Percentiles rank a stretch among this genome's conserved stretches.
Evolutionary conservation across 2,797 vertebrate genomes (phyloP).

Genomic region (Oreochromis mossambicus): DNA sequence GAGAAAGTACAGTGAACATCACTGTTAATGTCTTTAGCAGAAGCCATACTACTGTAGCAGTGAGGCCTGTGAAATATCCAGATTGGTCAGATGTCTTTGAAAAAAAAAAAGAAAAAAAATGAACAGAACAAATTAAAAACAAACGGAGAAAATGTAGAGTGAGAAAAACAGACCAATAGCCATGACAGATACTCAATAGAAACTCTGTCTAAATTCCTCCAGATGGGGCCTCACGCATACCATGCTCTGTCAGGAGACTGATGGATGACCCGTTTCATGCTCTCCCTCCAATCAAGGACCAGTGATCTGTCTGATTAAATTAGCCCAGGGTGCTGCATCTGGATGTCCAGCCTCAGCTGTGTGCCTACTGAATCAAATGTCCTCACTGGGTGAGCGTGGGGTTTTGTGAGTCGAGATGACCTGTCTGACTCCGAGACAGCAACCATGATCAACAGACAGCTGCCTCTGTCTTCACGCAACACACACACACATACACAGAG

Average conservation of each 20-base stretch:
- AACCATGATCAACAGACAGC: conserved; percentile 34
- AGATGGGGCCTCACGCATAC: conserved; percentile 1
- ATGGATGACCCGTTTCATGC: conserved; percentile 33
- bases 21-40: neutral
- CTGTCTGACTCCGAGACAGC: conserved; percentile 38
- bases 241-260: conserved; percentile 4
- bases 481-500: neutral
- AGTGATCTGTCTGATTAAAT: conserved; percentile 57
- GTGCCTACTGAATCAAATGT: conserved; percentile 32
- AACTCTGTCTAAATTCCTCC: conserved; percentile 1
- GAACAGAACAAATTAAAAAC: neutral
- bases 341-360: conserved; percentile 59
- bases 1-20: neutral
- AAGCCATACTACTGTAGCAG: neutral
- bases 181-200: neutral
- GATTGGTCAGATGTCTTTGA: neutral
- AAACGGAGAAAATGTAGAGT: neutral
- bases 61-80: neutral
- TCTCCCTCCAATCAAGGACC: conserved; percentile 30
- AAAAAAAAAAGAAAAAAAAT: neutral
- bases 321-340: conserved; percentile 42
- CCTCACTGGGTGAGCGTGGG: neutral
- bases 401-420: conserved; percentile 46
- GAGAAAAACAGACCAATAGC: neutral
- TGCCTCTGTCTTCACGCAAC: conserved; percentile 12